Percentiles rank a stretch among this genome's conserved stretches.
Conservation (phyloP, 2,113 vertebrate species). For the Nycticryphes semicollaris region DNA sequence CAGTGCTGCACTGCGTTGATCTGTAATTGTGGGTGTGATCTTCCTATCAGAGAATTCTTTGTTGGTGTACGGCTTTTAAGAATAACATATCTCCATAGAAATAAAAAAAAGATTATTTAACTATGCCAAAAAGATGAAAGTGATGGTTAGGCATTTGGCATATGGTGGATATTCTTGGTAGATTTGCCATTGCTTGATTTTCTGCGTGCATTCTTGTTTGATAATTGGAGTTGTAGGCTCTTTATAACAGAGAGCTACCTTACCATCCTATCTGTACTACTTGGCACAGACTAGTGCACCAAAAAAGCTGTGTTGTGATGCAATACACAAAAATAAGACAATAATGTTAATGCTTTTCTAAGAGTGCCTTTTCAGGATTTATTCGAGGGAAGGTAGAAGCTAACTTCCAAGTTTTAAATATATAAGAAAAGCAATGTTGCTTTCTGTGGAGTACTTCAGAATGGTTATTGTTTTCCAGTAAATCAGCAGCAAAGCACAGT, state of each 20-base stretch:
- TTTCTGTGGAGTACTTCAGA: neutral
- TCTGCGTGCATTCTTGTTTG: neutral
- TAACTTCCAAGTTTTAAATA: neutral
- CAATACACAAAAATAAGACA: neutral
- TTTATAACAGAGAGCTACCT: neutral
- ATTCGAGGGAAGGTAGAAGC: neutral
- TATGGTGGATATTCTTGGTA: neutral
- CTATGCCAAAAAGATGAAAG: neutral
- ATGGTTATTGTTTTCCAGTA: neutral
- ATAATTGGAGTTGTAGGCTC: neutral
- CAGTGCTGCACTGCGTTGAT: neutral
- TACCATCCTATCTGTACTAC: neutral
- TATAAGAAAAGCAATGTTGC: fast-evolving
- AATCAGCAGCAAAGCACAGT: neutral
- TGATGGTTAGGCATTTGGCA: neutral
- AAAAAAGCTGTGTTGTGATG: neutral
- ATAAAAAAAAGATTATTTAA: neutral
- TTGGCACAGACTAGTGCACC: neutral
- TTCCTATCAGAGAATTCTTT: neutral
- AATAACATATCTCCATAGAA: neutral
- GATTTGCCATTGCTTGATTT: neutral
- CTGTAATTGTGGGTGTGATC: neutral
- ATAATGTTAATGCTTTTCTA: neutral
- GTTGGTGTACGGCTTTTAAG: neutral
- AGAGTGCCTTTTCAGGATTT: neutral